Evolutionary conservation across 2,797 vertebrate genomes (phyloP).

Genomic region (Pteronotus mesoamericanus): DNA sequence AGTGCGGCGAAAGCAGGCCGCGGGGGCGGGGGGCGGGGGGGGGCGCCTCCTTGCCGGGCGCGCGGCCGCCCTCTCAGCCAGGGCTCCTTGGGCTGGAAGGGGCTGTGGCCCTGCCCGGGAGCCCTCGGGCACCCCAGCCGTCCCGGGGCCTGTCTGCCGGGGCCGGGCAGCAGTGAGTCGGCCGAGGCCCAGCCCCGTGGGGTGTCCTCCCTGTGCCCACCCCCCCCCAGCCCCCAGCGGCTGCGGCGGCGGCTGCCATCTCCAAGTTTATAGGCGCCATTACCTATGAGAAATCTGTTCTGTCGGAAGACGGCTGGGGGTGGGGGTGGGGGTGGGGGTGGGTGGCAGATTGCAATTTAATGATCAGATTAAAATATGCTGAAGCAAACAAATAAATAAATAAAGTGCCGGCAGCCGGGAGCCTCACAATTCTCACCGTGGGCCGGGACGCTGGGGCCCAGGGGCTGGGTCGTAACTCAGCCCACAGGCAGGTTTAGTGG

Average conservation of each 20-base stretch:
- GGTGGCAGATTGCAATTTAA: conserved; percentile 76
- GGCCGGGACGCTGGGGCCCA: conserved; percentile 53
- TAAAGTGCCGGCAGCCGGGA: conserved; percentile 49
- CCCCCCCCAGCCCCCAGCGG: background rate
- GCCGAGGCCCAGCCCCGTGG: background rate
- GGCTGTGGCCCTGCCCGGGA: background rate
- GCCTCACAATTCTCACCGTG: conserved; percentile 41
- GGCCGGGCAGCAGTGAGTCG: background rate
- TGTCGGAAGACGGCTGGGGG: background rate
- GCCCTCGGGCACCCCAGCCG: background rate
- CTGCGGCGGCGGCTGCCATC: conserved; percentile 18
- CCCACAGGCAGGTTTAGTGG: conserved; percentile 62
- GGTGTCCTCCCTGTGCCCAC: background rate
- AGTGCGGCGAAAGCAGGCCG: background rate
- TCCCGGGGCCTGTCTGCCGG: background rate
- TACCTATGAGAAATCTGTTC: conserved; percentile 71
- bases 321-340: conserved; percentile 44
- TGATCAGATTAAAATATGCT: conserved; percentile 75
- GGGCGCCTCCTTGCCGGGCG: conserved; percentile 43
- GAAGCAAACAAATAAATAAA: conserved; percentile 74
- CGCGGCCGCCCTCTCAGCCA: background rate
- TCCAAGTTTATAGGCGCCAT: conserved; percentile 71
- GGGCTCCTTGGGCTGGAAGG: fast-evolving
- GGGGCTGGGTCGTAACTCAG: conserved; percentile 46
- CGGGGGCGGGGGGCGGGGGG: conserved; percentile 44